These are phyloP conservation scores for Phytoseiulus persimilis DNA, from an alignment of 2,888 invertebrate species.

Conservation along the genomic window DNA sequence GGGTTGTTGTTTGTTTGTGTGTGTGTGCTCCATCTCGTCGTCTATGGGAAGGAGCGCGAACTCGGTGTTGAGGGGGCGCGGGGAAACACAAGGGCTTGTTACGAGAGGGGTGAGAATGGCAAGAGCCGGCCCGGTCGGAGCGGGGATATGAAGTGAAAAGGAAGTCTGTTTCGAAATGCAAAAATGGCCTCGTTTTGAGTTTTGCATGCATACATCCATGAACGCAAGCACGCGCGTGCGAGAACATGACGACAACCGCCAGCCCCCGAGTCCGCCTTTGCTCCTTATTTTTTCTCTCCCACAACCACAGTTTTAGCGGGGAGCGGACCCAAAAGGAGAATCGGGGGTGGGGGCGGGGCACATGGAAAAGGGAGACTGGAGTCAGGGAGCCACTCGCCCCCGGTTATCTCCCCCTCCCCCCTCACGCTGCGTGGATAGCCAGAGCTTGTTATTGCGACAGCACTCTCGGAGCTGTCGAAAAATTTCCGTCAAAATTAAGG, in stretches of 20 bases:
- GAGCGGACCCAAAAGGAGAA: no score
- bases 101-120: neutral
- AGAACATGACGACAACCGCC: neutral
- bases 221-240: neutral
- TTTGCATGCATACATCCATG: neutral
- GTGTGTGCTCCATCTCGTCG: neutral
- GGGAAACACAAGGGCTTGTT: neutral
- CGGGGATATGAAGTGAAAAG: neutral
- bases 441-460: no score
- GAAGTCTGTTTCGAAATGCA: slow-evolving; percentile 5
- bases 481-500: no score
- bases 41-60: neutral
- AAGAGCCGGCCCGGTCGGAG: neutral
- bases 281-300: neutral
- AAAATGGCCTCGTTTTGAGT: neutral
- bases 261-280: neutral
- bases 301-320: no score
- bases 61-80: neutral
- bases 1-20: neutral
- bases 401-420: no score
- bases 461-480: no score
- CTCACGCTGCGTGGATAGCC: no score
- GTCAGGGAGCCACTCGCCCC: no score
- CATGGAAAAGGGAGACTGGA: no score
- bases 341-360: no score